Conservation (phyloP, 2,888 invertebrate genomes). For the Pandemis cinnamomeana region DNA sequence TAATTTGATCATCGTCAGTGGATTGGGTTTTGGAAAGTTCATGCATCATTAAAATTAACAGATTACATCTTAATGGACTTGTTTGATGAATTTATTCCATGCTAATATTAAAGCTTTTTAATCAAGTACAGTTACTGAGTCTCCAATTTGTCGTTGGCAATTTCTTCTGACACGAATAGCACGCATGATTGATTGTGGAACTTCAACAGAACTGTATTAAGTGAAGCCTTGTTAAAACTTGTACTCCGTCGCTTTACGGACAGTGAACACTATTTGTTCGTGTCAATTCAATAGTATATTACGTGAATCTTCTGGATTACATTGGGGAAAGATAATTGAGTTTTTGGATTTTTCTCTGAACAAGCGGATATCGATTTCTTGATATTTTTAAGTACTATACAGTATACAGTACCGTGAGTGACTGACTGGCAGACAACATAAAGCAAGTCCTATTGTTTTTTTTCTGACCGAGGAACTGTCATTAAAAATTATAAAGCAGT, state of each 20-base stretch:
- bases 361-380: too few relatives aligned
- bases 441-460: too few relatives aligned
- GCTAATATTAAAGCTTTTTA: conserved; percentile 4
- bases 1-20: background rate
- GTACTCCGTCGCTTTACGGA: background rate
- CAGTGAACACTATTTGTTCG: background rate
- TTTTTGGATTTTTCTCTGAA: background rate
- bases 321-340: too few relatives aligned
- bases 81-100: background rate
- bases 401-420: too few relatives aligned
- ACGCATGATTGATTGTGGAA: conserved; percentile 23
- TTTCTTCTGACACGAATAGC: conserved; percentile 1
- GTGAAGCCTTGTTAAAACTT: background rate
- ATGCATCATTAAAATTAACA: background rate
- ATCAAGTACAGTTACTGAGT: background rate
- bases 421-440: too few relatives aligned
- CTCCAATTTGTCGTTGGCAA: conserved; percentile 11
- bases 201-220: background rate
- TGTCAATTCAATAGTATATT: background rate
- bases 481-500: too few relatives aligned
- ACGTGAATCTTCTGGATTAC: background rate
- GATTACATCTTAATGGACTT: background rate
- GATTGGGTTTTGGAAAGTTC: background rate
- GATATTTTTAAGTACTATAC: too few relatives aligned
- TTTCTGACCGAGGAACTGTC: too few relatives aligned